Evolutionary conservation across 2,888 invertebrate species (phyloP).

Genomic region (Drosophila affinis): DNA sequence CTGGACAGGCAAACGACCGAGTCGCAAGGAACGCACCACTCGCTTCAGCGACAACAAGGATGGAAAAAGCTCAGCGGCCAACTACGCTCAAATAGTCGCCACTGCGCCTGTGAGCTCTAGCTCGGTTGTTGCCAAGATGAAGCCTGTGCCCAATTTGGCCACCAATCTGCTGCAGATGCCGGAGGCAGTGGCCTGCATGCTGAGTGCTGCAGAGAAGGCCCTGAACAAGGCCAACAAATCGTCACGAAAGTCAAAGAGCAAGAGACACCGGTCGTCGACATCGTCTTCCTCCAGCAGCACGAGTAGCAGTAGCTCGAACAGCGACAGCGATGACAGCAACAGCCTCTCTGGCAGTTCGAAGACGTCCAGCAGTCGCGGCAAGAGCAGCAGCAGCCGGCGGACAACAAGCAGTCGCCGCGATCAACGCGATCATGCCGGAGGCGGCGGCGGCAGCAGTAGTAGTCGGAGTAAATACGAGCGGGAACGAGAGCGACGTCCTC

Average conservation of each 20-base stretch:
- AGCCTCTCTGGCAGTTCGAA: slow-evolving; percentile 40
- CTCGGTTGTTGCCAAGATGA: slow-evolving; percentile 40
- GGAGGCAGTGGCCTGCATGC: slow-evolving; percentile 56
- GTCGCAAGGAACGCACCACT: slow-evolving; percentile 81
- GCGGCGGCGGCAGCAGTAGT: slow-evolving; percentile 37
- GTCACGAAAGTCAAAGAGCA: slow-evolving; percentile 47
- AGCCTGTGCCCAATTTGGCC: slow-evolving; percentile 62
- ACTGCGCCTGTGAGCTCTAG: slow-evolving; percentile 11
- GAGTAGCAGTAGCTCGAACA: slow-evolving; percentile 44
- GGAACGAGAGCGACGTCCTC: slow-evolving; percentile 41
- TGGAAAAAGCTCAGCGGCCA: slow-evolving; percentile 56
- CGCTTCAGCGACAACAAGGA: slow-evolving; percentile 84
- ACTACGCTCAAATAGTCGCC: slow-evolving; percentile 67
- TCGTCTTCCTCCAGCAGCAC: slow-evolving; percentile 59
- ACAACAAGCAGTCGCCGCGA: slow-evolving; percentile 36
- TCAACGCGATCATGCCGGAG: slow-evolving; percentile 27
- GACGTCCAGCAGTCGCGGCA: slow-evolving; percentile 38
- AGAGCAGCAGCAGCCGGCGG: slow-evolving; percentile 38
- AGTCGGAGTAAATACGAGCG: slow-evolving; percentile 42
- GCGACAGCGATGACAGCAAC: slow-evolving; percentile 9
- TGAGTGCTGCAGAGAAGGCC: slow-evolving; percentile 75
- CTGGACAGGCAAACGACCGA: slow-evolving; percentile 80
- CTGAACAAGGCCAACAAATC: slow-evolving; percentile 66
- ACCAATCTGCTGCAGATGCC: slow-evolving; percentile 68
- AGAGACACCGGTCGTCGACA: slow-evolving; percentile 55